A percentile compares a stretch with the other conserved stretches of the same genome.
Evolutionary conservation across 2,113 vertebrate genomes (phyloP).

Genomic region (Upupa epops): DNA sequence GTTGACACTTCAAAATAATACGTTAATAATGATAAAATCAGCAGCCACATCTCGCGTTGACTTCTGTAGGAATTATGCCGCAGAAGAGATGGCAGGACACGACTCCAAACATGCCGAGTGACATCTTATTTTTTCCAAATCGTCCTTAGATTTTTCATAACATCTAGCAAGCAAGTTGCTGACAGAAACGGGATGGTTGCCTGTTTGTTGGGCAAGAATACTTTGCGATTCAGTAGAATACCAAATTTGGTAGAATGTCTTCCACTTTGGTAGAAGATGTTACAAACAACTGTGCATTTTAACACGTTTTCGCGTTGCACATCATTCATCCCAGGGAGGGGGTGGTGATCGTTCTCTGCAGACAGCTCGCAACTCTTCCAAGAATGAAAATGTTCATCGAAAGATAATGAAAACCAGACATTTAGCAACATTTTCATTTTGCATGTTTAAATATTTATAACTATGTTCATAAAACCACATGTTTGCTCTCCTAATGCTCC

Average conservation of each 20-base stretch:
- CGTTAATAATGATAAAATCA: conserved; percentile 39
- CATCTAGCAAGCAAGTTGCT: conserved; percentile 49
- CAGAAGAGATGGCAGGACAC: neutral
- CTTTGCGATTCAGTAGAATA: conserved; percentile 37
- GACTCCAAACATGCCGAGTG: neutral
- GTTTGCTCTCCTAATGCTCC: conserved; percentile 70
- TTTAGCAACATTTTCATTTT: conserved; percentile 80
- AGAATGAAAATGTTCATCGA: conserved; percentile 64
- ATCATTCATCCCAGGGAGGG: conserved; percentile 25
- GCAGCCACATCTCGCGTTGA: conserved; percentile 6
- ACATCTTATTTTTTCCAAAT: conserved; percentile 46
- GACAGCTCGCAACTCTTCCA: conserved; percentile 62
- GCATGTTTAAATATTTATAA: conserved; percentile 80
- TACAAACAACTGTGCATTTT: conserved; percentile 57
- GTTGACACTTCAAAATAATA: conserved; percentile 56
- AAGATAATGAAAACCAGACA: conserved; percentile 76
- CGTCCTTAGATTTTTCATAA: conserved; percentile 35
- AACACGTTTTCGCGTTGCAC: conserved; percentile 37
- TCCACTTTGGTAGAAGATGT: conserved; percentile 49
- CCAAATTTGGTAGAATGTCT: conserved; percentile 69
- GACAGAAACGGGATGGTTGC: conserved; percentile 50
- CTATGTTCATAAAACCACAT: conserved; percentile 73
- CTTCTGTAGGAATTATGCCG: neutral
- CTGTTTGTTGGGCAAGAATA: conserved; percentile 40
- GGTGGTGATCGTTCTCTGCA: conserved; percentile 27